These are phyloP conservation scores for Bryconaethiops microstoma DNA, from an alignment of 2,797 vertebrate genomes.

Conservation along the genomic window DNA sequence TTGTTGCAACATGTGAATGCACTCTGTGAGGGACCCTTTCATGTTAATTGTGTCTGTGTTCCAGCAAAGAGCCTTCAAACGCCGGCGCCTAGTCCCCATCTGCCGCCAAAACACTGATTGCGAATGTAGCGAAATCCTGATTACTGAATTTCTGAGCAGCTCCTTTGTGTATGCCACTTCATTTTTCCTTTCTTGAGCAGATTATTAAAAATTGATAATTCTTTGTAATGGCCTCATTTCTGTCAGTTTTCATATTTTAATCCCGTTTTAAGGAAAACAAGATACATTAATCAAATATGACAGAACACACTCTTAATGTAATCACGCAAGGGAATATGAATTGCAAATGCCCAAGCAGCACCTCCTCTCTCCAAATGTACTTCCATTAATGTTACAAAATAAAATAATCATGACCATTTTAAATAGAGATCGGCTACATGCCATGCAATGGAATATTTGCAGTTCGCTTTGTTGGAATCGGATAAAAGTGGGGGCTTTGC, in stretches of 20 bases:
- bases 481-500: conserved; percentile 69
- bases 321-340: conserved; percentile 95
- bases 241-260: conserved; percentile 94
- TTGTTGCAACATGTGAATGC: conserved; percentile 69
- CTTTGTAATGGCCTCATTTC: conserved; percentile 90
- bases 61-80: conserved; percentile 66
- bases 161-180: conserved; percentile 65
- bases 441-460: conserved; percentile 75
- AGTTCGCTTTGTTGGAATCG: conserved; percentile 72
- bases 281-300: conserved; percentile 97
- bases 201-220: conserved; percentile 91
- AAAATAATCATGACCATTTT: conserved; percentile 96
- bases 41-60: conserved; percentile 75
- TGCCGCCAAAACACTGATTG: conserved; percentile 72
- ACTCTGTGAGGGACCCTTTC: conserved; percentile 67
- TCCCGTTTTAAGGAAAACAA: conserved; percentile 94
- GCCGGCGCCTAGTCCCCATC: conserved; percentile 64
- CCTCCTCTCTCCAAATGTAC: conserved; percentile 79
- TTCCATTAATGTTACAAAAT: conserved; percentile 92
- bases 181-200: conserved; percentile 75
- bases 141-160: conserved; percentile 77
- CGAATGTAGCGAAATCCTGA: conserved; percentile 78
- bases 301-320: conserved; percentile 97
- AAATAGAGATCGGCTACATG: conserved; percentile 81
- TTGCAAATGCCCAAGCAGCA: conserved; percentile 87